Evolutionary conservation across 2,797 vertebrate species (phyloP).

Genomic region (Sebastes hopkinsi): DNA sequence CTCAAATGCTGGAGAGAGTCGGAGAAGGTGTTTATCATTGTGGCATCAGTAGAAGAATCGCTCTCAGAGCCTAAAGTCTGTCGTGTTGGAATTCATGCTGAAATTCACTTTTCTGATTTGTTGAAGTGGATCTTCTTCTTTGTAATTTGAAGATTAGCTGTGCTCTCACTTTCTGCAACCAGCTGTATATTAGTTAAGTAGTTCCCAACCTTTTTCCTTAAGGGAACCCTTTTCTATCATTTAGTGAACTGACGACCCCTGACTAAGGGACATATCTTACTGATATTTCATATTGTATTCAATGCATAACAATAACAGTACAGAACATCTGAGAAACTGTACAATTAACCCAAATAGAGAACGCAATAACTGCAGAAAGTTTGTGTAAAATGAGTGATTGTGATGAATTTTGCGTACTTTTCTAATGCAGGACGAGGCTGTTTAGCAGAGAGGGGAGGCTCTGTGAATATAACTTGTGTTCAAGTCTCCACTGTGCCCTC

Average conservation of each 20-base stretch:
- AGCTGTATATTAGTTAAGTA: not conserved
- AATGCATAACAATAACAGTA: not conserved
- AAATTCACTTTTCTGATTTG: conserved; percentile 6
- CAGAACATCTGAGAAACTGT: not conserved
- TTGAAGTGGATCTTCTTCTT: not conserved
- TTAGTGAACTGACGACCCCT: not conserved
- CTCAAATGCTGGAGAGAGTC: conserved; percentile 99
- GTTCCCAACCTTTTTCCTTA: not conserved
- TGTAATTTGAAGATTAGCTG: not conserved
- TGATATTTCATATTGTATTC: not conserved
- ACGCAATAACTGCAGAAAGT: not conserved
- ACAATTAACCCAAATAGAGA: not conserved
- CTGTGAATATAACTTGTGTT: not conserved
- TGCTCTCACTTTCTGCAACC: not conserved
- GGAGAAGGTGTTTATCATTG: conserved; percentile 89
- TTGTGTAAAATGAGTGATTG: not conserved
- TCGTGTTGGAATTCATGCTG: conserved; percentile 16
- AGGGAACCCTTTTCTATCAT: not conserved
- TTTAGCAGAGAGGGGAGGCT: not conserved
- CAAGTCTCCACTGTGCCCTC: not conserved
- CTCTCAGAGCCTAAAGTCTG: not conserved
- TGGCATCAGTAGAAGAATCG: not conserved
- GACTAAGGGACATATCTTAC: not conserved
- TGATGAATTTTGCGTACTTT: not conserved
- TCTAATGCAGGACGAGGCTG: not conserved